A percentile compares a stretch with the other conserved stretches of the same genome.
Conservation (phyloP, 2,113 vertebrate genomes). For the Eurystomus gularis region DNA sequence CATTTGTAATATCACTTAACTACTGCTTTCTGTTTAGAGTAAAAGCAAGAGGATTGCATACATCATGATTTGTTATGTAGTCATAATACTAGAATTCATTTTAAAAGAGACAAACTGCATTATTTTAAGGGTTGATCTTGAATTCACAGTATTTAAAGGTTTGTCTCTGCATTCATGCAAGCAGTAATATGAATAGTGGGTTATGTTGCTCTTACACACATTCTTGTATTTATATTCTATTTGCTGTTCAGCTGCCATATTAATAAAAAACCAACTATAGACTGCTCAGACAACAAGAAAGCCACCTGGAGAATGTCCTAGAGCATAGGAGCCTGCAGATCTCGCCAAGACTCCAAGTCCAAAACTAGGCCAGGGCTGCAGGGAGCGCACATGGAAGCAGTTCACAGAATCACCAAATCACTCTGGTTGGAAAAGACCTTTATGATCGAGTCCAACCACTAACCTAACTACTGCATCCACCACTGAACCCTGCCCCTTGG, state of each 20-base stretch:
- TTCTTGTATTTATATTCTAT: neutral
- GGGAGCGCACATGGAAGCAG: accelerated
- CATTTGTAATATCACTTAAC: neutral
- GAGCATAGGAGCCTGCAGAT: neutral
- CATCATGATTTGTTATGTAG: neutral
- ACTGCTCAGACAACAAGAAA: neutral
- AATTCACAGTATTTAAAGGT: neutral
- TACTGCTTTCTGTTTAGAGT: neutral
- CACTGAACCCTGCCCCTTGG: too few relatives aligned
- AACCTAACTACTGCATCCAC: too few relatives aligned
- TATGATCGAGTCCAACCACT: too few relatives aligned
- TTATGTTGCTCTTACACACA: neutral
- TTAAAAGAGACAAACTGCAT: neutral
- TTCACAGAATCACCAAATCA: too few relatives aligned
- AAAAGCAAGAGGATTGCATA: neutral
- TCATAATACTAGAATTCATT: neutral
- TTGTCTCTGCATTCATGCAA: neutral
- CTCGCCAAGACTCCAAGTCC: neutral
- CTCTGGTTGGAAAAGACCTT: too few relatives aligned
- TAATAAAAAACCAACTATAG: neutral
- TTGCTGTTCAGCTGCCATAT: neutral
- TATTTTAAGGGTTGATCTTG: neutral
- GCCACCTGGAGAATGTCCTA: neutral
- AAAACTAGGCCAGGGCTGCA: neutral
- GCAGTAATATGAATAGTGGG: neutral